These are phyloP conservation scores for Tigriopus californicus DNA, from an alignment of 2,888 invertebrate species.

Conservation along the genomic window DNA sequence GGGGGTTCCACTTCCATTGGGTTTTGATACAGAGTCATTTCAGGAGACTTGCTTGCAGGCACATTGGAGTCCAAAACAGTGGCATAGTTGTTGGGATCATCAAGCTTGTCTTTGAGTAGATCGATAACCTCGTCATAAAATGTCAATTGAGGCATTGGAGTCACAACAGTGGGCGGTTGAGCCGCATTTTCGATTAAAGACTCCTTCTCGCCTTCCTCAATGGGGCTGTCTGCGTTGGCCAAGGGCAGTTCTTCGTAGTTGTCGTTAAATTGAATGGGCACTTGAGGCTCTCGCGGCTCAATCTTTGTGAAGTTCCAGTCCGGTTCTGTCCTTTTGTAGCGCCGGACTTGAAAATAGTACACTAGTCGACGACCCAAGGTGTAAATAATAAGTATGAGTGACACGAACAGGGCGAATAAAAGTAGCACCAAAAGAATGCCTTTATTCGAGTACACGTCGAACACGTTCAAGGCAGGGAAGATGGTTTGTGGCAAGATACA, in stretches of 20 bases:
- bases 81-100: conserved; percentile 12
- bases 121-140: conserved; percentile 12
- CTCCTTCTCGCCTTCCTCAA: neutral
- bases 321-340: neutral
- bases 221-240: neutral
- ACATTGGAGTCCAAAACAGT: neutral
- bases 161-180: neutral
- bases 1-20: too few species aligned
- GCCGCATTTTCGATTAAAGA: neutral
- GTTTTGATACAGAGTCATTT: too few species aligned
- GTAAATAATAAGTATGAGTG: neutral
- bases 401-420: neutral
- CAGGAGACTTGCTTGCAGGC: too few species aligned
- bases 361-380: conserved; percentile 1
- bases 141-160: neutral
- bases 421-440: conserved; percentile 7
- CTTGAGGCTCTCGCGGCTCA: conserved; percentile 8
- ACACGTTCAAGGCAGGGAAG: neutral
- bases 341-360: neutral
- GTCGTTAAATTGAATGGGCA: neutral
- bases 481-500: conserved; percentile 1
- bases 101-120: conserved; percentile 6
- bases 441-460: neutral
- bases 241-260: neutral
- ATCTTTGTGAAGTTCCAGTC: conserved; percentile 12